Evolutionary conservation across 2,113 vertebrate species (phyloP).

Genomic region (Epinephelus lanceolatus): DNA sequence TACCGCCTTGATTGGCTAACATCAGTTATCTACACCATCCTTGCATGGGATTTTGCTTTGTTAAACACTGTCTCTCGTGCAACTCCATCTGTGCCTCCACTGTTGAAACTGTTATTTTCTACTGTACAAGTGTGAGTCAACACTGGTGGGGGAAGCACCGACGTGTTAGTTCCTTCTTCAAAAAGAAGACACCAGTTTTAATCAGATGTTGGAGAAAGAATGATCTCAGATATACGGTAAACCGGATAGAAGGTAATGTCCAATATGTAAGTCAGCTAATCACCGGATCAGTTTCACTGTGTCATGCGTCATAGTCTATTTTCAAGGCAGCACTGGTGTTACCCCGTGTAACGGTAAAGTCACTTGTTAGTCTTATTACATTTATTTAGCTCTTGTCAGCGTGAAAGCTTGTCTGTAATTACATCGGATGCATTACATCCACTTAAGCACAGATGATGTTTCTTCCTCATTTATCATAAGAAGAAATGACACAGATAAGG

Average conservation of each 20-base stretch:
- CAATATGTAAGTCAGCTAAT: conserved; percentile 9
- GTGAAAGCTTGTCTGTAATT: conserved; percentile 75
- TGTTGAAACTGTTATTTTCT: not conserved
- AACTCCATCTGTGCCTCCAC: not conserved
- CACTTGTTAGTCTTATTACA: conserved; percentile 66
- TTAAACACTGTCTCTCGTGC: conserved; percentile 44
- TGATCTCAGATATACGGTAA: conserved; percentile 46
- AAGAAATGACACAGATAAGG: conserved; percentile 2
- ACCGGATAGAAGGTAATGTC: conserved; percentile 27
- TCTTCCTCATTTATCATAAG: conserved; percentile 19
- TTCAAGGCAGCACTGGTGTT: conserved; percentile 59
- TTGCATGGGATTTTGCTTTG: conserved; percentile 57
- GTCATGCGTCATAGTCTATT: conserved; percentile 49
- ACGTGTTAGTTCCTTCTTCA: conserved; percentile 16
- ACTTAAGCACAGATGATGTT: conserved; percentile 45
- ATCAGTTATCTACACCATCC: conserved; percentile 48
- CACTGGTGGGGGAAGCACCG: conserved; percentile 4
- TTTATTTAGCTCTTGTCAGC: conserved; percentile 60
- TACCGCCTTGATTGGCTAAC: conserved; percentile 55
- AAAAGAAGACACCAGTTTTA: conserved; percentile 15
- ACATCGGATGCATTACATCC: conserved; percentile 68
- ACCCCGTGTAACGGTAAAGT: conserved; percentile 26
- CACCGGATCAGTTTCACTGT: conserved; percentile 48
- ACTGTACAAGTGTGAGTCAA: not conserved
- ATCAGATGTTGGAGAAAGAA: conserved; percentile 5